Evolutionary conservation across 2,888 invertebrate species (phyloP).

Genomic region (Dynastes tityus): DNA sequence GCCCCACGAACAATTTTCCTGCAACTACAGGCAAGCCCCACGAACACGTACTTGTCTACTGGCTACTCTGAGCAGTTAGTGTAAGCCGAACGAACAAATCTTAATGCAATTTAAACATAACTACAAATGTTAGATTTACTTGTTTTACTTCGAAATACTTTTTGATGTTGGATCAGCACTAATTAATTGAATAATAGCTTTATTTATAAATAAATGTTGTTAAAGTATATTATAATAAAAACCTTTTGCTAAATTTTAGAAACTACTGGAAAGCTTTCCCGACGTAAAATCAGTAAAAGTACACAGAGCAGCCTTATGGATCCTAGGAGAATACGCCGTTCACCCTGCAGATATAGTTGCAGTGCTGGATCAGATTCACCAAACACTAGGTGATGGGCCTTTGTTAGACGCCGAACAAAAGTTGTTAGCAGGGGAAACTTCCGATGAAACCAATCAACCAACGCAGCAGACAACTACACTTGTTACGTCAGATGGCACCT

Average conservation of each 20-base stretch:
- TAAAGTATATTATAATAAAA: no score
- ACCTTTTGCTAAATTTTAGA: constrained; percentile 65
- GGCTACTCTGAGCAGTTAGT: no score
- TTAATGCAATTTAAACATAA: no score
- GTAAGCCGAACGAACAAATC: no score
- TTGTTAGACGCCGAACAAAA: constrained; percentile 79
- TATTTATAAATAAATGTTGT: no score
- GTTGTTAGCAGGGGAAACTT: constrained; percentile 81
- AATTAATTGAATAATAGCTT: no score
- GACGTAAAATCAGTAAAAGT: constrained; percentile 93
- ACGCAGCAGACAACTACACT: constrained; percentile 72
- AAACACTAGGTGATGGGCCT: constrained; percentile 81
- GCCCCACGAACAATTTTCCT: no score
- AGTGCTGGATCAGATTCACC: constrained; percentile 84
- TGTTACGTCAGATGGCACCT: constrained; percentile 99
- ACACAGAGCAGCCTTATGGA: constrained; percentile 96
- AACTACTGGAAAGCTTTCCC: constrained; percentile 86
- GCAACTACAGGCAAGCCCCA: no score
- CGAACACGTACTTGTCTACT: no score
- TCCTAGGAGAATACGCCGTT: constrained; percentile 96
- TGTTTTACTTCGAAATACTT: no score
- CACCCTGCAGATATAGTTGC: constrained; percentile 83
- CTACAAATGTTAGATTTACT: no score
- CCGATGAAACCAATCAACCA: constrained; percentile 70
- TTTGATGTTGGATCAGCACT: no score